Percentiles rank a stretch among this genome's conserved stretches.
Evolutionary conservation across 2,113 vertebrate genomes (phyloP).

Genomic region (Leiothrix lutea): DNA sequence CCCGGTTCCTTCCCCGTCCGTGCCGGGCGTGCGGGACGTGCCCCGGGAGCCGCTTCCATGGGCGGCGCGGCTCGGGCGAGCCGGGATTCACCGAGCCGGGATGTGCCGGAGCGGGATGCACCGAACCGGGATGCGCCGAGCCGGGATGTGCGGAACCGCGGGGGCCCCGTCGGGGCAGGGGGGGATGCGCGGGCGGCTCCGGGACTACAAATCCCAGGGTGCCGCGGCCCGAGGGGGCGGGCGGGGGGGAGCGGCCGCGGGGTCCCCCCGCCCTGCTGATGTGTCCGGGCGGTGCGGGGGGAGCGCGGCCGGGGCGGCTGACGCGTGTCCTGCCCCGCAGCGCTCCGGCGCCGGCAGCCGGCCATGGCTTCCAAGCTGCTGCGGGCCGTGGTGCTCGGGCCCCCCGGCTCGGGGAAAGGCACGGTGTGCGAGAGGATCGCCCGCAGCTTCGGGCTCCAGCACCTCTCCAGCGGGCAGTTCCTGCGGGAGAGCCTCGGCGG

Average conservation of each 20-base stretch:
- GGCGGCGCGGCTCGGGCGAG: too few species aligned
- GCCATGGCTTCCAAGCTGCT: constrained; percentile 89
- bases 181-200: too few species aligned
- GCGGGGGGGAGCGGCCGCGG: too few species aligned
- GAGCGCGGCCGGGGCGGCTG: neutral
- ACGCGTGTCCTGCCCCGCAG: neutral
- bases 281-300: constrained; percentile 7
- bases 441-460: constrained; percentile 88
- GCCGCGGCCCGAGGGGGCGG: too few species aligned
- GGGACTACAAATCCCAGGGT: too few species aligned
- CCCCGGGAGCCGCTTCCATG: too few species aligned
- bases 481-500: constrained; percentile 75
- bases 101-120: too few species aligned
- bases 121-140: too few species aligned
- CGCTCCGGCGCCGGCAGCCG: neutral
- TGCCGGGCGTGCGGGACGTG: neutral
- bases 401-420: constrained; percentile 93
- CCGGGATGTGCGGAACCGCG: too few species aligned
- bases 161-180: too few species aligned
- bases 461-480: constrained; percentile 92
- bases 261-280: constrained; percentile 45
- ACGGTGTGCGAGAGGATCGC: constrained; percentile 92
- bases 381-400: constrained; percentile 90
- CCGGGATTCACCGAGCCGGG: too few species aligned
- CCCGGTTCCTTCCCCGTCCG: neutral